Evolutionary conservation across 2,113 vertebrate genomes (phyloP), one percentile per base, ranked within the genome.

Genomic region (Calyptomena viridis): DNA sequence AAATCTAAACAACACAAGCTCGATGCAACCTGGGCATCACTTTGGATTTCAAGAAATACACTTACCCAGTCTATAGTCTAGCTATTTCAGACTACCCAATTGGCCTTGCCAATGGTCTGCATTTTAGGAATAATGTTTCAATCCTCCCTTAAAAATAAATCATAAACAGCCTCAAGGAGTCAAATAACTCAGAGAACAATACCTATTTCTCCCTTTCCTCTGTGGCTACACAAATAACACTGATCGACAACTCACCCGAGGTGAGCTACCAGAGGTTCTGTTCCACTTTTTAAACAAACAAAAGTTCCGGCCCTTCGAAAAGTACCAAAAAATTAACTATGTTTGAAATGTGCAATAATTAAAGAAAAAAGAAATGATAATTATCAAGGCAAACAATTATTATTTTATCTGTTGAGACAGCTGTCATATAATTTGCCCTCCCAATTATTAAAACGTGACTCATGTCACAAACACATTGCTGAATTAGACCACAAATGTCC

Each of bases 401-500:
- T 89, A 87, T 83, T 94, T 91, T 87, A 68, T 68, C 58, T 91
- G 58, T 55, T 68, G 91, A 93, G 81, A 82, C 53, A 59, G 88
- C 88, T 68, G 42, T 66, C 81, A 72, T 68, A 25, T 37, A 67
- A 93, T 95, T 96, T 96, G 78, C 87, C 89, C 95, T 93, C 77
- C 42, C 87, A 72, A 73, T 89, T 81, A 87, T 96, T 94, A 91
- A 96, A 97, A 97, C 22, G 28, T 76, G 74, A 87, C 77, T 91
- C 78, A 63, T 79, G 81, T 87, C 91, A 89, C 69, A 93, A 73
- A 79, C 62, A 96, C 28, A 11, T 62, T 91, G 96, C 93, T 89
- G 87, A 96, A 97, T 93, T 72, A 85, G 89, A 90, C 86, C 91
- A 83, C 89, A 68, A 97, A 95, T 22, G 8, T 44, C 67, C 96